Base-by-base conservation (phyloP, 2,797 vertebrate species). In the Megalops cyprinoides region DNA sequence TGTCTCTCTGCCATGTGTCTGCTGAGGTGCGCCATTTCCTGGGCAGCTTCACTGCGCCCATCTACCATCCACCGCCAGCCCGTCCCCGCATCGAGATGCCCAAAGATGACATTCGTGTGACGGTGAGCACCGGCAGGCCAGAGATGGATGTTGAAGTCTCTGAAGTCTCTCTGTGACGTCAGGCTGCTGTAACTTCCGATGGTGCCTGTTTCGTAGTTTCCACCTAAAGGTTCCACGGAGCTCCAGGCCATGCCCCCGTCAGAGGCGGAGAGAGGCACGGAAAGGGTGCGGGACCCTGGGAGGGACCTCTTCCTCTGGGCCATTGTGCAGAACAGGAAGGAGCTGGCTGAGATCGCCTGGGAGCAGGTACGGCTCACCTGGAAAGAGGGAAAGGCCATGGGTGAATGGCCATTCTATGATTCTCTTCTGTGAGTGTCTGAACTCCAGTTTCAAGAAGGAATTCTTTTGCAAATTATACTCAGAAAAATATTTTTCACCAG, bases 231-330 rank as follows among this genome's bases (percentile, higher is more conserved):
- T 34, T 7, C 48, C 23, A 1, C 31, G 4, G 81, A n/a, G 42
- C 82, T 84, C 12, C 82, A 81, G 4, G 71, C 48, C 12, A 28
- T 69, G 39, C 37, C 65, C 20, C 67, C 49, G 69, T 65, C 58
- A 0, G 46, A 69, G 8, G 74, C 28, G 25, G 82, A 86, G 42
- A 69, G 60, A 1, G 14, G 0, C 18, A 7, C 49, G 34, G 86
- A 88, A 49, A 44, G 82, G 8, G 78, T 83, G 31, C 88, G 82
- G 78, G 94, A 98, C 81, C 92, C 95, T 0, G 85, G 92, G 9
- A 94, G 95, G 0, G 98, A 99, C 83, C 94, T 99, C 42, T 97
- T 99, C 81, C 96, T 99, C 62, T 99, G 98, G 98, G 95, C 96
- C 15, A 81, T 98, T 0, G 87, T 99, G 14, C 97, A 99, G 91